Evolutionary conservation across 2,113 vertebrate species (phyloP).

Genomic region (Synodontis membranacea): DNA sequence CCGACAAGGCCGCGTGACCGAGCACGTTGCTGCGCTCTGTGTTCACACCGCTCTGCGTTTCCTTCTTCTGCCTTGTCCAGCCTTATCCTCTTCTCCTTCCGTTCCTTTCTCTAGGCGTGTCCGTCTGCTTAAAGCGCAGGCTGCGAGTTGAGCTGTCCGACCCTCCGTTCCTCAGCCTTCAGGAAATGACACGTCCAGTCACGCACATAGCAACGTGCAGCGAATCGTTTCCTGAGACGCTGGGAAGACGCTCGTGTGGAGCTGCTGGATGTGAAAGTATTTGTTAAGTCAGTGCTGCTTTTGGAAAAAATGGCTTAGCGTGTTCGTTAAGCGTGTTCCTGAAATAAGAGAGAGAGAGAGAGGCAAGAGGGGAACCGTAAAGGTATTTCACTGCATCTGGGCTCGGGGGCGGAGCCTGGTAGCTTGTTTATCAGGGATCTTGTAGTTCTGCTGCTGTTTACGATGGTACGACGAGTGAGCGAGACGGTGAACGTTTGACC

Average conservation of each 20-base stretch:
- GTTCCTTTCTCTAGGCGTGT: conserved; percentile 21
- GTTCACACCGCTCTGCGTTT: neutral
- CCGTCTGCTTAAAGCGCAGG: neutral
- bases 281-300: conserved; percentile 3
- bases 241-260: conserved; percentile 15
- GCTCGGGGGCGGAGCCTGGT: neutral
- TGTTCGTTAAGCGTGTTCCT: conserved; percentile 21
- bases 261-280: conserved; percentile 3
- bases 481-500: conserved; percentile 3
- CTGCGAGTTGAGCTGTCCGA: neutral
- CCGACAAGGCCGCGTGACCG: conserved; percentile 31
- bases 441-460: conserved; percentile 13
- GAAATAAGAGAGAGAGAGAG: neutral
- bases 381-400: conserved; percentile 45
- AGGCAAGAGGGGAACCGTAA: conserved; percentile 21
- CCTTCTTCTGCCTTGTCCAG: neutral
- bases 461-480: conserved; percentile 3
- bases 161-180: conserved; percentile 21
- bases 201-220: conserved; percentile 19
- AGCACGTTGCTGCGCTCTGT: conserved; percentile 41
- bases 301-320: conserved; percentile 34
- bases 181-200: conserved; percentile 62
- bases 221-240: conserved; percentile 9
- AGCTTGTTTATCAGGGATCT: conserved; percentile 31
- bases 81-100: conserved; percentile 3